Base-by-base conservation (phyloP, 2,113 vertebrate genomes). In the Aphyosemion australe region DNA sequence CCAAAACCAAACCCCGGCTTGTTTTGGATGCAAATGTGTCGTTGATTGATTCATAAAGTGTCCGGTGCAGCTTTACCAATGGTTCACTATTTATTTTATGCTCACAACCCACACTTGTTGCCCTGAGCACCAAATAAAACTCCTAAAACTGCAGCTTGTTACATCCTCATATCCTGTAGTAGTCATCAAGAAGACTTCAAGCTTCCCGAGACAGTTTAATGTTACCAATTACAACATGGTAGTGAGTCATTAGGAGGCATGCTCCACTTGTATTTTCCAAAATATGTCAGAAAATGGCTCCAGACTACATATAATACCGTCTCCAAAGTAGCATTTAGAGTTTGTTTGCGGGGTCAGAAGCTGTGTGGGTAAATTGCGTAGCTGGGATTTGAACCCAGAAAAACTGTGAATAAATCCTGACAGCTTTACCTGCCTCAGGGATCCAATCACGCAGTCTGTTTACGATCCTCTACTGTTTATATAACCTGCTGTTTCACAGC, bases 391-490 rank as follows among this genome's bases (percentile, higher is more conserved):
- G 56, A 79, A 83, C 72, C 65, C 65, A 63, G 74, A 78, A 80
- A 80, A 82, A 85, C 67, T 69, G 84, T 78, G 84, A 87, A 90
- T 87, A 88, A 84, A 76, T 87, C 70, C 63, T 61, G 62, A 83
- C 68, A 78, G 70, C 80, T 80, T 67, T 56, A 31, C 67, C 70
- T 70, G 67, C 87, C 71, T 85, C 83, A 31, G 69, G 76, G 83
- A 90, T 82, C 84, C 84, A 90, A 88, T 89, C 86, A 78, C 20
- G 65, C 64, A 62, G 80, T 82, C 86, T 84, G 79, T 87, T 86
- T 88, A 84, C 56, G 69, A 85, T 73, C 59, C 70, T 74, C 57
- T 49, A 53, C 47, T 39, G 62, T 91, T 88, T 84, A 87, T 87
- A 78, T 79, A 82, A 76, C 80, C 73, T 76, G 61, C 76, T 80